phyloP scores from a whole-genome alignment of 2,888 invertebrate species.

The Cyclophora punctaria region DNA sequence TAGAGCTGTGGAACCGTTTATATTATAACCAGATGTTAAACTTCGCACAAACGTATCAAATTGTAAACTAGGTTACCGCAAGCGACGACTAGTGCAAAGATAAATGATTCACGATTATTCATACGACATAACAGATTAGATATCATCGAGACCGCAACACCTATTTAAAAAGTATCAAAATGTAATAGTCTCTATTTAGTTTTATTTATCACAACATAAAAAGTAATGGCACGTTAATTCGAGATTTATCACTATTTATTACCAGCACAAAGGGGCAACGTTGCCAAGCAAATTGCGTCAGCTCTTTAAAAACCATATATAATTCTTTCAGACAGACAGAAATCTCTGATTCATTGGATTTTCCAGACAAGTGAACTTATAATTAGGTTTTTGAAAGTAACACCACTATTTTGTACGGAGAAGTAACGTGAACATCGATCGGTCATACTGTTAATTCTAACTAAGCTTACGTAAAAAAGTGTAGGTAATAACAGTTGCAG shows the following conservation, averaged over 20 bases:
- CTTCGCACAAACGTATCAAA: too few relatives aligned
- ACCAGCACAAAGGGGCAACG: slow-evolving; percentile 14
- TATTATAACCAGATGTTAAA: too few relatives aligned
- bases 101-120: too few relatives aligned
- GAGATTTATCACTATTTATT: slow-evolving; percentile 15
- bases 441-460: slow-evolving; percentile 31
- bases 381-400: background rate
- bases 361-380: slow-evolving; percentile 11
- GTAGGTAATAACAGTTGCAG: slow-evolving; percentile 35
- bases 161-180: background rate
- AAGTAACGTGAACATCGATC: background rate
- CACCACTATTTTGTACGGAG: too few relatives aligned
- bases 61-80: too few relatives aligned
- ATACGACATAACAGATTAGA: too few relatives aligned
- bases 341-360: slow-evolving; percentile 28
- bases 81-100: too few relatives aligned
- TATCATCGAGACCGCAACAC: too few relatives aligned
- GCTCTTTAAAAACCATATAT: slow-evolving; percentile 18
- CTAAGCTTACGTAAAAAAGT: slow-evolving; percentile 35
- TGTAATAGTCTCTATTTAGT: background rate
- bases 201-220: slow-evolving; percentile 2
- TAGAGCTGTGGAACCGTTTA: too few relatives aligned
- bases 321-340: slow-evolving; percentile 11
- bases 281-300: slow-evolving; percentile 28
- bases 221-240: slow-evolving; percentile 7